Base-by-base conservation (phyloP, 2,113 vertebrate species). In the Neolamprologus devosi region DNA sequence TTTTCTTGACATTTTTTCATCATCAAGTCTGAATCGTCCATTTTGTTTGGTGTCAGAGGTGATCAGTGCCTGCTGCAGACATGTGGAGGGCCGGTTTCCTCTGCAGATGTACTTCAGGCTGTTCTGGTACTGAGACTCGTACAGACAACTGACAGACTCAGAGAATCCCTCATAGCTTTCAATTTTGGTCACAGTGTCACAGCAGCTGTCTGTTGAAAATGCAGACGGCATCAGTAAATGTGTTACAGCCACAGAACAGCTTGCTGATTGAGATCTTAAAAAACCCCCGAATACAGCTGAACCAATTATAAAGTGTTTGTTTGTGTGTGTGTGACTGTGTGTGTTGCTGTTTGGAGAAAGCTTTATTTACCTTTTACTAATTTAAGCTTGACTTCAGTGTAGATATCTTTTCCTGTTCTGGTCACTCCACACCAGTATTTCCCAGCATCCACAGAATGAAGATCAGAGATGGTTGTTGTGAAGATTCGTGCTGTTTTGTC, bases 91-190 rank as follows among this genome's bases (percentile, higher is more conserved):
- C 23, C 0, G 54, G 0, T 14, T 57, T 57, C 21, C 54, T 57
- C 4, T 57, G 54, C 54, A 57, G 54, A 57, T 3, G 23, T 57
- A 82, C 54, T 26, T 54, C 2, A 54, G 0, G 2, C 6, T 54
- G 51, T 54, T 54, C n/a, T 54, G 53, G 0, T 54, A 3, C 10
- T 0, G 53, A 0, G 2, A 55, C 21, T 55, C 11, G 0, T 55
- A 55, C 6, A 0, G 53, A 55, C 53, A 55, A 55, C 1, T 1
- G 53, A 55, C 0, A 0, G 2, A 55, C 53, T 55, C 1, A 13
- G 21, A 55, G 21, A 0, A 7, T 0, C 6, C 21, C 6, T 55
- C 21, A 55, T 55, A 4, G 2, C 53, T 55, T 58, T 58, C 0
- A 28, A 58, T 0, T 58, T 28, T 28, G 3, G 55, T 16, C 13